Conservation (phyloP, 2,888 invertebrate genomes). For the Melitaea athalia region DNA sequence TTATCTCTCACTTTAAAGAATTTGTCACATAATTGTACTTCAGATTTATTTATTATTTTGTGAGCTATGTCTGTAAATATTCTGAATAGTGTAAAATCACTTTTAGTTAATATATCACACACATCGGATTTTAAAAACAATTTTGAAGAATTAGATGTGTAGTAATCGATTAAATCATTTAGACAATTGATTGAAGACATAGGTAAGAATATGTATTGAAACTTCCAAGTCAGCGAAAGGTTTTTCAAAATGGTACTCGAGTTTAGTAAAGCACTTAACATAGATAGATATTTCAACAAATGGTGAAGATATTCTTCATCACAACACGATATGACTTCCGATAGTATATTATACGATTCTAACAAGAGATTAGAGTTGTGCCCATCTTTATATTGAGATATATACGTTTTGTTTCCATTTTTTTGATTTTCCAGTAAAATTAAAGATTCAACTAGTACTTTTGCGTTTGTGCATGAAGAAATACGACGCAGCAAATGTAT, state of each 20-base stretch:
- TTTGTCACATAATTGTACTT: constrained; percentile 37
- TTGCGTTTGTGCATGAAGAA: constrained; percentile 60
- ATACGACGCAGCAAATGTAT: constrained; percentile 57
- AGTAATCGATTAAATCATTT: constrained; percentile 65
- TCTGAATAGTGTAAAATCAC: constrained; percentile 66
- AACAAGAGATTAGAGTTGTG: constrained; percentile 58
- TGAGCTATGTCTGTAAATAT: constrained; percentile 54
- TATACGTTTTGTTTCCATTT: constrained; percentile 44
- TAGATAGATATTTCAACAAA: constrained; percentile 55
- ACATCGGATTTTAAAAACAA: constrained; percentile 39
- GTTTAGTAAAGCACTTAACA: constrained; percentile 64
- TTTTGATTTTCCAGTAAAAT: constrained; percentile 45
- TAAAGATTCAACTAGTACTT: constrained; percentile 62
- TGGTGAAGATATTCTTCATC: constrained; percentile 67
- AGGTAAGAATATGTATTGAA: constrained; percentile 72
- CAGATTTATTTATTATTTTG: constrained; percentile 37
- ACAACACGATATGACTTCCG: constrained; percentile 61
- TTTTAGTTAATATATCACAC: constrained; percentile 49
- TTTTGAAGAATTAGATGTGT: constrained; percentile 42
- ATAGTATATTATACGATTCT: constrained; percentile 58
- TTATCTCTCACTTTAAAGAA: constrained; percentile 49
- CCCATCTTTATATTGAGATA: constrained; percentile 60
- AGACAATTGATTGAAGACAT: constrained; percentile 65
- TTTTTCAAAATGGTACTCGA: constrained; percentile 65
- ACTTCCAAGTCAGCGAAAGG: constrained; percentile 71